Evolutionary conservation across 2,888 invertebrate genomes (phyloP), one percentile per base, ranked within the genome.

Genomic region (Atethmia centrago): DNA sequence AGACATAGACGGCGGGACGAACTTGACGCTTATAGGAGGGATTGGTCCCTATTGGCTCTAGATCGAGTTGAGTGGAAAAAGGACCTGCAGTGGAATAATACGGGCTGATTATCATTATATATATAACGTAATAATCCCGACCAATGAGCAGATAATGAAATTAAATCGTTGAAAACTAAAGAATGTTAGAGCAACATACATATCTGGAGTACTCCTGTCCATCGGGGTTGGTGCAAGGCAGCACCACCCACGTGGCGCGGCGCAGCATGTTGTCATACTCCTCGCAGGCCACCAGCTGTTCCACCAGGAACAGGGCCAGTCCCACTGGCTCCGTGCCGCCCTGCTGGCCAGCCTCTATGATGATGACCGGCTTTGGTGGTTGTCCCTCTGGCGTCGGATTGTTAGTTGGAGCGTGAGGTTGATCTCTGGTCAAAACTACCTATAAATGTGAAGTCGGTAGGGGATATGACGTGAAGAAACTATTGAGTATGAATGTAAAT

Each of bases 221-320:
- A 76, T 96, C 96, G 9, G 96, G 95, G 80, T 96, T 96, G 3
- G 90, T 90, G 28, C 89, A 90, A 0, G 96, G 96, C 59, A 96
- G 71, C 16, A 96, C 90, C 16, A 96, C 91, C 95, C 95, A 96
- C 21, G 86, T 89, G 0, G 87, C 91, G 0, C 91, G 91, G 2
- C 84, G 74, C 7, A 94, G 85, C 93, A 95, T 91, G 0, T 89
- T 84, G 0, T 84, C 74, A 63, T 93, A 85, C 65, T 96, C 96
- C n/a, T 84, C 65, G 69, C 96, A 96, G 0, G 93, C 94, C 0
- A 93, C 86, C 63, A 96, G 85, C 73, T 95, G 95, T 56, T 95
- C 92, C 25, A 96, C 92, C 2, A 95, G 2, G 70, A 80, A 93
- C 5, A 96, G 74, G 1, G 93, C 94, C 31, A 96, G 77, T 8